Percentiles rank a stretch among this genome's conserved stretches.
phyloP scores from a whole-genome alignment of 2,888 invertebrate genomes.

The Tenthredo notha region DNA sequence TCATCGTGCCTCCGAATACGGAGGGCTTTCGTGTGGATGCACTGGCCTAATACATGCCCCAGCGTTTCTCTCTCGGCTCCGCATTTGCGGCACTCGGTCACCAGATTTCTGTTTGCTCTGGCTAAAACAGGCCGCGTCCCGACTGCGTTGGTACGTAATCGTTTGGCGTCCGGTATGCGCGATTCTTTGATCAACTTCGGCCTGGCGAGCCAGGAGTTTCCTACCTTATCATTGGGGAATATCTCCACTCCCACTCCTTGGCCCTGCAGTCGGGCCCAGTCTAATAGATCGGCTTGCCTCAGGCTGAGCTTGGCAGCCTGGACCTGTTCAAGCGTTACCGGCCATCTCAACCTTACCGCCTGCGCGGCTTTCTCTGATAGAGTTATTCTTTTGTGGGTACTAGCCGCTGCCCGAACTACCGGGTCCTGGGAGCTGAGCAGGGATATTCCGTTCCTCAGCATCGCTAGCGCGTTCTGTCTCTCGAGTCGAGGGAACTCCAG shows the following conservation, averaged over 20 bases:
- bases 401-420: neutral
- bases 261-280: neutral
- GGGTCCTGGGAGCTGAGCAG: neutral
- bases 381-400: neutral
- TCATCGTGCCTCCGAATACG: constrained; percentile 56
- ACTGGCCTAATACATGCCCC: constrained; percentile 67
- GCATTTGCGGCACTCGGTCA: constrained; percentile 65
- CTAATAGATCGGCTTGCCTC: neutral
- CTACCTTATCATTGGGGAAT: constrained; percentile 22
- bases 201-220: constrained; percentile 36
- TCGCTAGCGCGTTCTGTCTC: neutral
- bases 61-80: constrained; percentile 66
- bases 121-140: constrained; percentile 44
- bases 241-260: constrained; percentile 50
- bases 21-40: constrained; percentile 48
- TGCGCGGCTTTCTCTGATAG: neutral
- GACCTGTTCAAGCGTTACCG: constrained; percentile 71
- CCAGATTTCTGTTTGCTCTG: neutral
- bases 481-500: constrained; percentile 20
- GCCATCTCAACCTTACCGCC: constrained; percentile 61
- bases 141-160: constrained; percentile 57
- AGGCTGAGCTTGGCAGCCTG: neutral
- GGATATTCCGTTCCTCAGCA: neutral
- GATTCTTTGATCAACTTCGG: constrained; percentile 26
- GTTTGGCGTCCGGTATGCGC: constrained; percentile 48